Evolutionary conservation across 2,113 vertebrate species (phyloP).

Genomic region (Clupea harengus): DNA sequence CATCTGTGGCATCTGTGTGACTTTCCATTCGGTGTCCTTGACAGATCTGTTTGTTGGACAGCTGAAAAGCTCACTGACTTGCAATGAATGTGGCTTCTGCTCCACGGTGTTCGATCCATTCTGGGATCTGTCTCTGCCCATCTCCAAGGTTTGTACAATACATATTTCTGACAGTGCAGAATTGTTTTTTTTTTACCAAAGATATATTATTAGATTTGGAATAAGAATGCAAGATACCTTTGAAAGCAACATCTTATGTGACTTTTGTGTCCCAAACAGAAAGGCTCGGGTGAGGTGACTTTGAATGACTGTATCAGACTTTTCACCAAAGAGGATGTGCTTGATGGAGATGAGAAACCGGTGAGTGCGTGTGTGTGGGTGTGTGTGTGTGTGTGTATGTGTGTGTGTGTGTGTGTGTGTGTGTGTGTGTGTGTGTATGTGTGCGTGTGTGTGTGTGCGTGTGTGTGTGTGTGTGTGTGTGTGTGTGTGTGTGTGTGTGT

Average conservation of each 20-base stretch:
- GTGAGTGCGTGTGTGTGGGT: constrained; percentile 60
- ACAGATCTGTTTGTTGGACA: constrained; percentile 95
- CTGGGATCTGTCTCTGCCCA: constrained; percentile 95
- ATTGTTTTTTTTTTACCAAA: no score
- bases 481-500: constrained; percentile 59
- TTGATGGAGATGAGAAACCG: constrained; percentile 93
- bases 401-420: not conserved
- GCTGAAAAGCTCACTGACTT: constrained; percentile 92
- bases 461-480: constrained; percentile 4
- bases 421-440: not conserved
- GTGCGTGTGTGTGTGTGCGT: not conserved
- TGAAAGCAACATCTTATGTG: not conserved
- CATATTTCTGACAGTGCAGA: not conserved
- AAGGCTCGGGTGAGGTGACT: constrained; percentile 81
- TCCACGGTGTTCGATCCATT: constrained; percentile 95
- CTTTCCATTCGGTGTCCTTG: not conserved
- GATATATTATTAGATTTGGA: not conserved
- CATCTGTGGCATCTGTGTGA: not conserved
- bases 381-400: not conserved
- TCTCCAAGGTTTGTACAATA: constrained; percentile 78
- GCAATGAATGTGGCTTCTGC: constrained; percentile 86
- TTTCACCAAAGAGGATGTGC: constrained; percentile 91
- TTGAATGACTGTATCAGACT: constrained; percentile 90
- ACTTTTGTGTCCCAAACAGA: constrained; percentile 61
- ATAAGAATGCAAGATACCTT: not conserved